These are phyloP conservation scores for Cairina moschata DNA, from an alignment of 2,113 vertebrate species.

Conservation along the genomic window DNA sequence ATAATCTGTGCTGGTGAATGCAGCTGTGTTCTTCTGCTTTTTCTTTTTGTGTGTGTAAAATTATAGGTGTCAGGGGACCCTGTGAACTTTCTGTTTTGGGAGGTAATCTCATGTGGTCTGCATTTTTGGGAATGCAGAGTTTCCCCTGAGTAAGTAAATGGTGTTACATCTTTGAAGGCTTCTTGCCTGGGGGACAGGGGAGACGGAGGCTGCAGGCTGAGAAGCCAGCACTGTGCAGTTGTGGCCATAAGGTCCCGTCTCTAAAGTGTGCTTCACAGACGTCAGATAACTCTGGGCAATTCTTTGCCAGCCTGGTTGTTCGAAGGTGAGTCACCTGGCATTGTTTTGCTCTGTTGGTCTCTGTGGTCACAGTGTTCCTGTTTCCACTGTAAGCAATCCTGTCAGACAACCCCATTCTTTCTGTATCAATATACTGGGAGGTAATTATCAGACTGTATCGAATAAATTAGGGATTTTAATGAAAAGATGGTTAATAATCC, in stretches of 20 bases:
- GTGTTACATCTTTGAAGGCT: neutral
- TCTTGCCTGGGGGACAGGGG: neutral
- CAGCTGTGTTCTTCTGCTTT: constrained; percentile 23
- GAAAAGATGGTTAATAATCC: neutral
- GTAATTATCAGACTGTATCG: neutral
- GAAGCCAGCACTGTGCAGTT: neutral
- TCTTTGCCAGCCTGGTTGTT: neutral
- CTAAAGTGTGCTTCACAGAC: neutral
- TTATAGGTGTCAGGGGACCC: neutral
- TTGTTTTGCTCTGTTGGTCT: neutral
- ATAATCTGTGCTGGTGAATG: neutral
- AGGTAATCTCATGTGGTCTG: neutral
- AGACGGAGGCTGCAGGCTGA: neutral
- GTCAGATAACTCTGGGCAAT: neutral
- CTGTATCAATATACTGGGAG: neutral
- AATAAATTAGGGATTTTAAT: neutral
- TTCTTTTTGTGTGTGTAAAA: constrained; percentile 8
- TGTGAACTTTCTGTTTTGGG: constrained; percentile 43
- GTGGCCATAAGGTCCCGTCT: neutral
- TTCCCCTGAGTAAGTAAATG: neutral
- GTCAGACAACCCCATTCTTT: neutral
- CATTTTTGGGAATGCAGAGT: constrained; percentile 27
- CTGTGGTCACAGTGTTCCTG: neutral
- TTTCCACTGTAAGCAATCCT: neutral
- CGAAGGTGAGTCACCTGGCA: neutral